Evolutionary conservation across 2,797 vertebrate species (phyloP).

Genomic region (Thamnophis elegans): DNA sequence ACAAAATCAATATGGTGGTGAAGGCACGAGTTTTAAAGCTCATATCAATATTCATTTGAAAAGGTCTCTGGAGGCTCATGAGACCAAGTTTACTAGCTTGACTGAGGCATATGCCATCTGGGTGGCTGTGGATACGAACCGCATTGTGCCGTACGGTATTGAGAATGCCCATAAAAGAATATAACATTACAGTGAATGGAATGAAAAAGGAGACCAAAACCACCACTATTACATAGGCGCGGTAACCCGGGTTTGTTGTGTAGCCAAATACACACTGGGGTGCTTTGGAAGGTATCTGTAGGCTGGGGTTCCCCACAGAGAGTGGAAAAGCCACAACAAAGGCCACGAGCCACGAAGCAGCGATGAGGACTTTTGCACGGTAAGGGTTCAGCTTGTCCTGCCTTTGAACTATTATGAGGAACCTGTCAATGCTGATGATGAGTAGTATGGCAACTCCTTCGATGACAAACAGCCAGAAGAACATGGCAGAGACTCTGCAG

Average conservation of each 20-base stretch:
- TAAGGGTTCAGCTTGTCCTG: conserved; percentile 94
- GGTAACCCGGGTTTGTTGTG: conserved; percentile 82
- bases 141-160: conserved; percentile 95
- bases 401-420: conserved; percentile 96
- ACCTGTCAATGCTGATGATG: conserved; percentile 96
- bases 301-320: conserved; percentile 84
- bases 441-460: conserved; percentile 94
- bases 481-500: conserved; percentile 92
- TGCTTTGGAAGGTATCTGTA: conserved; percentile 87
- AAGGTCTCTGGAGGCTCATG: conserved; percentile 92
- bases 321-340: conserved; percentile 89
- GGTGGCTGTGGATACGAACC: conserved; percentile 91
- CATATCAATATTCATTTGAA: conserved; percentile 98
- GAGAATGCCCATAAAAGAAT: conserved; percentile 94
- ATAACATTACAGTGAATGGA: conserved; percentile 92
- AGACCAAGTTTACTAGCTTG: conserved; percentile 95
- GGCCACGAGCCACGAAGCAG: conserved; percentile 87
- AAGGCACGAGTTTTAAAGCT: conserved; percentile 99
- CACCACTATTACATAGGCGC: conserved; percentile 86
- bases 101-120: conserved; percentile 91
- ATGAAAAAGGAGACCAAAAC: conserved; percentile 90
- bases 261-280: conserved; percentile 96
- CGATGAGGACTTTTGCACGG: conserved; percentile 89
- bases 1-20: conserved; percentile 97
- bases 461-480: conserved; percentile 95